Conservation (phyloP, 2,113 vertebrate species). For the Sylvilagus bachmani region DNA sequence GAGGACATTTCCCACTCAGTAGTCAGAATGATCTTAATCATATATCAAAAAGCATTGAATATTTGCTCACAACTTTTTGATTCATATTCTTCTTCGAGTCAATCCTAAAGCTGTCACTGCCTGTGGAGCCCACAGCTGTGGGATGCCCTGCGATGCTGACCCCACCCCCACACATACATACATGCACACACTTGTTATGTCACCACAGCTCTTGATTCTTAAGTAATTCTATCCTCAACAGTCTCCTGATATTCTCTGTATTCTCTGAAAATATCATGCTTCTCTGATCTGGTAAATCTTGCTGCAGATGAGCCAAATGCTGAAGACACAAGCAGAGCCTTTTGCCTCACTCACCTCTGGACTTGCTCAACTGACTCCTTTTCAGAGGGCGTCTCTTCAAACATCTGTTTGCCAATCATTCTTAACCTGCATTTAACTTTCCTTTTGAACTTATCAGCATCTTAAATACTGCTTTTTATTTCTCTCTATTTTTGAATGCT, state of each 20-base stretch:
- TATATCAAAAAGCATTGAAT: neutral
- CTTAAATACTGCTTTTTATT: neutral
- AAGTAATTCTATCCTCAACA: neutral
- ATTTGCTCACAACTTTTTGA: neutral
- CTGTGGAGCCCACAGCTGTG: neutral
- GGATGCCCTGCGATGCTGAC: accelerated
- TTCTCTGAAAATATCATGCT: neutral
- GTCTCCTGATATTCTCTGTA: neutral
- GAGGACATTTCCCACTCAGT: neutral
- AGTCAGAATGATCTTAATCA: neutral
- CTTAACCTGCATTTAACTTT: neutral
- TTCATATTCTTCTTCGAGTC: neutral
- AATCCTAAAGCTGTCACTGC: neutral
- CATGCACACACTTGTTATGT: neutral
- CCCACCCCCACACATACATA: neutral
- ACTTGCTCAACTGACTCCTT: neutral
- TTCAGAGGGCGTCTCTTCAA: neutral
- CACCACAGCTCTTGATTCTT: neutral
- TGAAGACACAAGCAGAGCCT: accelerated
- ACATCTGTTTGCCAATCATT: neutral
- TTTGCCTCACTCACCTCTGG: neutral
- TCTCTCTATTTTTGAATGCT: neutral
- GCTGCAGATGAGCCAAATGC: neutral
- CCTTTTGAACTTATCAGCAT: neutral
- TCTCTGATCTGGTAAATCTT: neutral